Base-by-base conservation (phyloP, 2,888 invertebrate species). In the Sisyra nigra region DNA sequence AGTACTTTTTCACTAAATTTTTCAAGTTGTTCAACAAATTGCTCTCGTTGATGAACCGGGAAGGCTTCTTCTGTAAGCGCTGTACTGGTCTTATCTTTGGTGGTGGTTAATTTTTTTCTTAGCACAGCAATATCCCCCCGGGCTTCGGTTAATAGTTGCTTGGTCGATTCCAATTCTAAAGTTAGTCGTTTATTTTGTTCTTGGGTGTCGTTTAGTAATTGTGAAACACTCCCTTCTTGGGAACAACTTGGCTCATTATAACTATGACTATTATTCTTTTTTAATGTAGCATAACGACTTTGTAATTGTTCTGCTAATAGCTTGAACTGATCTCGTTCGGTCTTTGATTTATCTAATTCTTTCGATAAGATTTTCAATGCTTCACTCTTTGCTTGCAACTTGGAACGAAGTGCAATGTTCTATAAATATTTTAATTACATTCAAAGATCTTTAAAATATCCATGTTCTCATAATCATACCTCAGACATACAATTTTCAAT, bases 371-470 rank as follows among this genome's bases (percentile, higher is more conserved):
- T 81, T n/a, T 77, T 65, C 31, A 89, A 59, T 2, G 87, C 87
- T 60, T 87, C 86, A 41, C 80, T 70, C 61, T 89, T 88, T 54
- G 85, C 80, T 54, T 83, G 79, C 18, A 87, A 62, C 60, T 85
- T 86, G 48, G 80, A 72, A 54, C 74, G 72, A 13, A 79, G 58
- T 2, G 74, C 75, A 8, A 72, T 70, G 51, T 73, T 73, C 76
- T 77, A 56, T 42, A 49, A 50, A 42, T 30, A 32, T 17, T 6
- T 17, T 14, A 7, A 15, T 9, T 37, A 37, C 8, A 37, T 13
- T 17, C 15, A 15, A 10, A 15, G 10, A 17, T 17, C n/a, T n/a
- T 37, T 14, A 15, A 37, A n/a, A 37, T 15, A 37, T 37, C 3
- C 6, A 17, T 14, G 37, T 37, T 17, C n/a, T n/a, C n/a, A n/a